Conservation (phyloP, 2,113 vertebrate genomes). For the Melanocharis versteri region DNA sequence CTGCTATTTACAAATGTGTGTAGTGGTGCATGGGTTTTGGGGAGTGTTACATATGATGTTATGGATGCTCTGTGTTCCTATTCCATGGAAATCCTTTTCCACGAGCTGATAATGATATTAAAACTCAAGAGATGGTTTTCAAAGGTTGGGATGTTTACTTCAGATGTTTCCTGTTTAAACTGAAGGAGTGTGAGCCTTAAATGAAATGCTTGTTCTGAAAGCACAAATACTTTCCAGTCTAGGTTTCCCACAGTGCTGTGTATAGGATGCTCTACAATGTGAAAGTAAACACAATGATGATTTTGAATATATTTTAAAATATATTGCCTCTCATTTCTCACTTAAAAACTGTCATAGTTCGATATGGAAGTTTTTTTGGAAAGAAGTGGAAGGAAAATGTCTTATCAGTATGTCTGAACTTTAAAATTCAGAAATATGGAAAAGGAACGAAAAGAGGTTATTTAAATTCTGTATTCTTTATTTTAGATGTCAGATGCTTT, state of each 20-base stretch:
- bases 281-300: background rate
- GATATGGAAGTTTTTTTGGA: background rate
- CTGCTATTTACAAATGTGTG: background rate
- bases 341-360: background rate
- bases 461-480: background rate
- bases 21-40: accelerated
- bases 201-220: background rate
- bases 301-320: background rate
- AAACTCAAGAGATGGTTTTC: background rate
- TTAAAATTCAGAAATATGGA: background rate
- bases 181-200: background rate
- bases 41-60: background rate
- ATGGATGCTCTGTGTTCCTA: background rate
- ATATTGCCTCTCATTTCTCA: background rate
- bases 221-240: background rate
- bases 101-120: background rate
- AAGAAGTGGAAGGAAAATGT: background rate
- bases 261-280: background rate
- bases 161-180: background rate
- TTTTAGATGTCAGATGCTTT: background rate
- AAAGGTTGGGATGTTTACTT: background rate
- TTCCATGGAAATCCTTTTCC: background rate
- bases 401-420: background rate
- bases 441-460: background rate
- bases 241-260: background rate